These are phyloP conservation scores for Melanocharis versteri DNA, from an alignment of 2,113 vertebrate species.

Conservation along the genomic window DNA sequence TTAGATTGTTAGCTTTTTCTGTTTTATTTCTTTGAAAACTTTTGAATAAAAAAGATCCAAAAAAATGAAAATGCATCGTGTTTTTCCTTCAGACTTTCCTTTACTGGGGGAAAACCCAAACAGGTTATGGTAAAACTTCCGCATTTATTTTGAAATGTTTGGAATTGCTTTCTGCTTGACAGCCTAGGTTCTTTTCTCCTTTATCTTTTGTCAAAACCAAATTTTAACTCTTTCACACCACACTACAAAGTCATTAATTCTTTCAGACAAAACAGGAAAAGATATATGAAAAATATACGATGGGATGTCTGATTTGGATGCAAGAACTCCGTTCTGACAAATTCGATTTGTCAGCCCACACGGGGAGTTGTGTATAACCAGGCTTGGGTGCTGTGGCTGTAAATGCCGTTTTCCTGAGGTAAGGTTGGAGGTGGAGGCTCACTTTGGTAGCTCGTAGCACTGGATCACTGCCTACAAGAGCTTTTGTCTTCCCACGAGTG, in stretches of 20 bases:
- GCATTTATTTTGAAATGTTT: background rate
- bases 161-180: background rate
- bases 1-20: constrained; percentile 94
- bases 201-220: accelerated
- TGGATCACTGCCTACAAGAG: background rate
- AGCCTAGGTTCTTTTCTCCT: background rate
- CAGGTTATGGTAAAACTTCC: background rate
- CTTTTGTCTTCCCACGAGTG: background rate
- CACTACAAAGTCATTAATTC: background rate
- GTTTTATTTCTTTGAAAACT: constrained; percentile 93
- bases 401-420: background rate
- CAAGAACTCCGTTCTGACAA: background rate
- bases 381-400: background rate
- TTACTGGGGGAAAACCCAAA: background rate
- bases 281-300: background rate
- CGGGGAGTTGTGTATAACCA: accelerated
- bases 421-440: background rate
- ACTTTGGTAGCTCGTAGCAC: background rate
- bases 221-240: background rate
- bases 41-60: constrained; percentile 91
- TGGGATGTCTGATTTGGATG: background rate
- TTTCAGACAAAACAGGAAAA: background rate
- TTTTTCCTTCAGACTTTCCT: constrained; percentile 54
- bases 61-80: constrained; percentile 34
- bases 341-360: background rate